These are phyloP conservation scores for Platalea minor DNA, from an alignment of 2,797 vertebrate species.

Conservation along the genomic window DNA sequence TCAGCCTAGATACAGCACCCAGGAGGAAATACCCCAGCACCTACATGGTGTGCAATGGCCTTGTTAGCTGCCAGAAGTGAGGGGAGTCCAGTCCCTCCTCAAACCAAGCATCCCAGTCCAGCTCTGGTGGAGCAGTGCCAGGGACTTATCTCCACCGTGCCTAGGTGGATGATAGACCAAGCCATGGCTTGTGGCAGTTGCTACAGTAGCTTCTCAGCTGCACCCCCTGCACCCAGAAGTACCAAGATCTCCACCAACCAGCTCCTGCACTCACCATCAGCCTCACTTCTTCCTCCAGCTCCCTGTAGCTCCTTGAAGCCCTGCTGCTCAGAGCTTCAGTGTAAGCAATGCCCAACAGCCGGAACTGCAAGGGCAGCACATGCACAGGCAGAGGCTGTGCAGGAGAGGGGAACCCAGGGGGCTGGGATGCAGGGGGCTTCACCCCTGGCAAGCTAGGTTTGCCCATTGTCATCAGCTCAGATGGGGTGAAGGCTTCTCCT, in stretches of 20 bases:
- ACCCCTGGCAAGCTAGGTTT: neutral
- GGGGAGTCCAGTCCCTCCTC: neutral
- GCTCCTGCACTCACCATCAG: neutral
- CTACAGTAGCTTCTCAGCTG: neutral
- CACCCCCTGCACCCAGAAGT: neutral
- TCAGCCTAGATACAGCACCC: neutral
- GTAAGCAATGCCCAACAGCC: neutral
- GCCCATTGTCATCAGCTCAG: fast-evolving
- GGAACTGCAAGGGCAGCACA: neutral
- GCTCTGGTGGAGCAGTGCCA: neutral
- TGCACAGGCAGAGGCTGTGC: neutral
- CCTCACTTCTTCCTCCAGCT: neutral
- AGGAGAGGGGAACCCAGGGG: neutral
- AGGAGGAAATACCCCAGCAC: neutral
- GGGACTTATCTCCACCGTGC: neutral
- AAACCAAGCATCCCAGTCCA: neutral
- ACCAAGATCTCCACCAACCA: fast-evolving
- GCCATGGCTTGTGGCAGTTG: neutral
- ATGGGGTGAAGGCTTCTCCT: neutral
- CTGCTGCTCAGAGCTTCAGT: neutral
- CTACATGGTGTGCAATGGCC: fast-evolving
- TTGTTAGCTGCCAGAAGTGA: neutral
- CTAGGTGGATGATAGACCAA: neutral
- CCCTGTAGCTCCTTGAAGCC: neutral
- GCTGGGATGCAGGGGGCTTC: neutral